Conservation (phyloP, 2,113 vertebrate genomes). For the Rhizomys pruinosus region DNA sequence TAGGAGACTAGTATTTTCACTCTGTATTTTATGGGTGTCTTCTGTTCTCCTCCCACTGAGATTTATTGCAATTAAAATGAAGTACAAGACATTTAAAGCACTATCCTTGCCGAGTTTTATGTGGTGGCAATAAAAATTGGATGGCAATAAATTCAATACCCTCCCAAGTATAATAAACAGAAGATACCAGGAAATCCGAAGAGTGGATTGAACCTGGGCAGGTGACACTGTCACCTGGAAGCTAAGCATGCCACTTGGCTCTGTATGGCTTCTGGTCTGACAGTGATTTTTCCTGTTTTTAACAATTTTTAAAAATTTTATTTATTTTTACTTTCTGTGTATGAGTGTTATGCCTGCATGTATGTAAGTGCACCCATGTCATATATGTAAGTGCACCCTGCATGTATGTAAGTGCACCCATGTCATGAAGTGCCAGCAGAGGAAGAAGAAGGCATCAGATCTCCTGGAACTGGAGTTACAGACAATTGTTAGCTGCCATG, state of each 20-base stretch:
- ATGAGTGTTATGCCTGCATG: no score
- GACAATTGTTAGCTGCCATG: no score
- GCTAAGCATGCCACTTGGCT: background rate
- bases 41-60: background rate
- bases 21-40: background rate
- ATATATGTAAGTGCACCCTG: no score
- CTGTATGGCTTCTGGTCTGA: accelerated
- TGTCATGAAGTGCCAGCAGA: no score
- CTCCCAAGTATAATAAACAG: background rate
- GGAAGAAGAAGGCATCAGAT: no score
- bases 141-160: background rate
- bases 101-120: background rate
- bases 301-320: no score
- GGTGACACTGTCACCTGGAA: no score
- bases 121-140: conserved; percentile 36
- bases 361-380: no score
- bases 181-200: background rate
- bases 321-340: no score
- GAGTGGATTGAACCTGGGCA: background rate
- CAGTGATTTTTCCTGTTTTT: no score
- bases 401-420: no score
- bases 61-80: conserved; percentile 38
- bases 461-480: no score
- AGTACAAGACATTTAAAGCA: background rate
- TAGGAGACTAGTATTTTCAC: background rate